Percentiles rank a stretch among this genome's conserved stretches.
phyloP scores from a whole-genome alignment of 2,888 invertebrate species.

The Leptinotarsa rubiginosa region DNA sequence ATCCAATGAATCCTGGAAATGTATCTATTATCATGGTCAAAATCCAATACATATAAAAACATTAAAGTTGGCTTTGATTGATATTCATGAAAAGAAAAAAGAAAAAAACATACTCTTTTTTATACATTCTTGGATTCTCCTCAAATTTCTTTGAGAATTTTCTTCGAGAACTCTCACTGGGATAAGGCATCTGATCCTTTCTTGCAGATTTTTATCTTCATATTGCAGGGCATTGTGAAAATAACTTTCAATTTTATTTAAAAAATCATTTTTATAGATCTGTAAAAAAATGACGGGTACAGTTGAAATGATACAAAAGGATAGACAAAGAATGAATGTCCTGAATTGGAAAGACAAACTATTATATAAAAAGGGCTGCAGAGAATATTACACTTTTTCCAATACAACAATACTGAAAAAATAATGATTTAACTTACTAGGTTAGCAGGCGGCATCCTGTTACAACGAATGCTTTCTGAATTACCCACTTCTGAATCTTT shows the following conservation, averaged over 20 bases:
- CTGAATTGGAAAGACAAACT: too few species aligned
- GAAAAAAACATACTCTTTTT: slow-evolving; percentile 66
- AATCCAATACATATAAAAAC: neutral
- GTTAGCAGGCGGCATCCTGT: slow-evolving; percentile 29
- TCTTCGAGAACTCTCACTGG: slow-evolving; percentile 76
- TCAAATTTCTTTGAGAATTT: slow-evolving; percentile 73
- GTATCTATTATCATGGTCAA: neutral
- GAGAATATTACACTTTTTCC: too few species aligned
- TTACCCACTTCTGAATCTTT: neutral
- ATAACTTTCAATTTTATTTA: slow-evolving; percentile 55
- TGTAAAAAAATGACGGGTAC: slow-evolving; percentile 26
- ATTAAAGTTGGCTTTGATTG: too few species aligned
- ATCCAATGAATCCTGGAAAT: neutral
- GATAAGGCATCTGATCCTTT: slow-evolving; percentile 74
- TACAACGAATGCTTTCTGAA: slow-evolving; percentile 19
- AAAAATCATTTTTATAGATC: slow-evolving; percentile 57
- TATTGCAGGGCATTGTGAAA: slow-evolving; percentile 67
- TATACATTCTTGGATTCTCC: slow-evolving; percentile 72
- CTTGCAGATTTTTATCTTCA: slow-evolving; percentile 76
- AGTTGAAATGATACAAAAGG: neutral
- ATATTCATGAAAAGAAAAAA: too few species aligned
- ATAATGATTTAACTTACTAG: slow-evolving; percentile 24
- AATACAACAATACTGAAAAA: neutral
- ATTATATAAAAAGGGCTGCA: too few species aligned
- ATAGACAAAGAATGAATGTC: too few species aligned